Evolutionary conservation across 2,113 vertebrate species (phyloP), one percentile per base, ranked within the genome.

Genomic region (Semnornis frantzii): DNA sequence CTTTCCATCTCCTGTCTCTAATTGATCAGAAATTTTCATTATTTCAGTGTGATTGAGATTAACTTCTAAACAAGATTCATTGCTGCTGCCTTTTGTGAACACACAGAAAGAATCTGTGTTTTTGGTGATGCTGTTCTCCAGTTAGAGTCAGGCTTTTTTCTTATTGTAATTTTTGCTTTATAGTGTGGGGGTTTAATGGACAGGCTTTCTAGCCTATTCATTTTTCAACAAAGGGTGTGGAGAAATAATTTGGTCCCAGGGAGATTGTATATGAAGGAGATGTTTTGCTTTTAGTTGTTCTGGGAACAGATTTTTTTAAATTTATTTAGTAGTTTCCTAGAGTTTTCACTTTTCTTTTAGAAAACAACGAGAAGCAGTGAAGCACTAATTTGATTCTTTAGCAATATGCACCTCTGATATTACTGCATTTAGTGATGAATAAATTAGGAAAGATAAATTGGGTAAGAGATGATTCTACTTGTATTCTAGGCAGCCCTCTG

Each of bases 1-100:
- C 59, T 70, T 89, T 80, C 59, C 30, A 6, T n/a, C 46, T 80
- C 23, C 37, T 5, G 16, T 62, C 65, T 82, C 48, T 63, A 82
- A 70, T 60, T 50, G 55, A 5, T 81, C 68, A 90, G 46, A 48
- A 74, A 52, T 42, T 66, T 85, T 6, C 25, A 58, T 94, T 92
- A 89, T 85, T 95, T 92, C 87, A 76, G 33, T 52, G 16, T 91
- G 71, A 91, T 33, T 4, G 0, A 24, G 75, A 81, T 94, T 92
- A 95, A 94, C 84, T 60, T 92, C 78, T 89, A 69, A 92, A 54
- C 3, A 4, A 76, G 76, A 90, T 89, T 62, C 77, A 91, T 85
- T 24, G 7, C 59, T 75, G 24, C 83, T 21, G 39, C 50, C 55
- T 95, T 44, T 89, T 50, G 5, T 34, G 66, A 87, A 80, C 86